A percentile compares a stretch with the other conserved stretches of the same genome.
Conservation (phyloP, 2,888 invertebrate species). For the Actias luna region DNA sequence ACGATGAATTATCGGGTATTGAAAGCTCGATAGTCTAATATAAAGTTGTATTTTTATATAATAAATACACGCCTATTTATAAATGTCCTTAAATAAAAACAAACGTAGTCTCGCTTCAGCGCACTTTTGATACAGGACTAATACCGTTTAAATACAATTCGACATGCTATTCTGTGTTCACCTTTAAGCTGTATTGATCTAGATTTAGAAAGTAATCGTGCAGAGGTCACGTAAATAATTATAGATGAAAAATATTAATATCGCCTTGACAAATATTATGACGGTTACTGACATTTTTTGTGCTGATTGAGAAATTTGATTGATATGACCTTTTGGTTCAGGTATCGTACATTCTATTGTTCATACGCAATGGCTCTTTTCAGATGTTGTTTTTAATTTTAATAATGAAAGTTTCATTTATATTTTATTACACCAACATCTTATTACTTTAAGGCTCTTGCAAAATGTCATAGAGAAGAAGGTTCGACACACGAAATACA, state of each 20-base stretch:
- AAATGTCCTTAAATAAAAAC: neutral
- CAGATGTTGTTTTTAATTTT: neutral
- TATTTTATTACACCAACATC: neutral
- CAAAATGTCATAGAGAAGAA: no score
- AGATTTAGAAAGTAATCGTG: slow-evolving; percentile 36
- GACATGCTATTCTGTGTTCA: slow-evolving; percentile 30
- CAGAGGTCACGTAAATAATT: slow-evolving; percentile 35
- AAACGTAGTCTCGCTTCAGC: slow-evolving; percentile 13
- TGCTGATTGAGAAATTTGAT: slow-evolving; percentile 19
- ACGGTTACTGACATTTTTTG: slow-evolving; percentile 14
- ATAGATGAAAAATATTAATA: slow-evolving; percentile 22
- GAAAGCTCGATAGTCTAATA: neutral
- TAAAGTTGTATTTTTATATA: neutral
- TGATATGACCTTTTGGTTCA: slow-evolving; percentile 4
- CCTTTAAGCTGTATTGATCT: slow-evolving; percentile 30
- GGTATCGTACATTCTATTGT: neutral
- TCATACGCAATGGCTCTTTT: slow-evolving; percentile 1
- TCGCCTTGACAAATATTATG: slow-evolving; percentile 21
- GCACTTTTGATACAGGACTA: slow-evolving; percentile 10
- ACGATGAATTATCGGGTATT: no score
- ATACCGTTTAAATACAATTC: slow-evolving; percentile 28
- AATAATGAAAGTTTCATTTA: neutral
- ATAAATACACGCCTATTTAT: neutral
- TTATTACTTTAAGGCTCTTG: no score
- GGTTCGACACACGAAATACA: no score